phyloP scores from a whole-genome alignment of 2,797 vertebrate genomes.

The Helarctos malayanus region DNA sequence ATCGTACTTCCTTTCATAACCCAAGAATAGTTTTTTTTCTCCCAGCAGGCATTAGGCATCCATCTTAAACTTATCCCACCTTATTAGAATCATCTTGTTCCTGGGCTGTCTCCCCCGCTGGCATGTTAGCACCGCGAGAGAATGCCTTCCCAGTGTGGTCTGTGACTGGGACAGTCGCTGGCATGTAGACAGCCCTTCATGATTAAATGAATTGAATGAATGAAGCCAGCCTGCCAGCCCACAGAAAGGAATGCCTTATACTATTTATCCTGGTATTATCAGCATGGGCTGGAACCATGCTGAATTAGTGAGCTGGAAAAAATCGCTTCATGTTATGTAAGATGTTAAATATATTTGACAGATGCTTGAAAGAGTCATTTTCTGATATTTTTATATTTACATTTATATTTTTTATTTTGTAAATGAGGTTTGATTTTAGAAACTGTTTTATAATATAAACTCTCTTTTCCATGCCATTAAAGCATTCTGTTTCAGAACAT shows the following conservation, averaged over 20 bases:
- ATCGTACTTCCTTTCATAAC: conserved; percentile 31
- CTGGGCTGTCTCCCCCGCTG: not conserved
- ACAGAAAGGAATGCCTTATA: not conserved
- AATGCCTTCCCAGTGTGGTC: not conserved
- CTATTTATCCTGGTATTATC: not conserved
- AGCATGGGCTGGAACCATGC: not conserved
- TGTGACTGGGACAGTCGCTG: not conserved
- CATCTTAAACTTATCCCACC: not conserved
- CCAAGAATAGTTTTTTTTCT: not conserved
- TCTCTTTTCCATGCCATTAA: not conserved
- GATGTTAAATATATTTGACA: conserved; percentile 21
- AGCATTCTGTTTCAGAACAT: not conserved
- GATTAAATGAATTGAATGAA: not conserved
- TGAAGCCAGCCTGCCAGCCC: not conserved
- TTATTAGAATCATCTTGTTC: not conserved
- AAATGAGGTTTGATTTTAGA: conserved; percentile 40
- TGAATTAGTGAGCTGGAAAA: not conserved
- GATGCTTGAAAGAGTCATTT: conserved; percentile 12
- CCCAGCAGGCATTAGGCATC: not conserved
- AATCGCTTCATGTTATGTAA: not conserved
- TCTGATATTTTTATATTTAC: conserved; percentile 23
- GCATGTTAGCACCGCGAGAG: not conserved
- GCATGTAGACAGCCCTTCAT: not conserved
- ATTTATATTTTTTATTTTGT: conserved; percentile 54
- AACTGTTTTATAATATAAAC: conserved; percentile 41